Percentiles rank a stretch among this genome's conserved stretches.
These are phyloP conservation scores for Lasiurus borealis DNA, from an alignment of 2,113 vertebrate species.

Conservation along the genomic window DNA sequence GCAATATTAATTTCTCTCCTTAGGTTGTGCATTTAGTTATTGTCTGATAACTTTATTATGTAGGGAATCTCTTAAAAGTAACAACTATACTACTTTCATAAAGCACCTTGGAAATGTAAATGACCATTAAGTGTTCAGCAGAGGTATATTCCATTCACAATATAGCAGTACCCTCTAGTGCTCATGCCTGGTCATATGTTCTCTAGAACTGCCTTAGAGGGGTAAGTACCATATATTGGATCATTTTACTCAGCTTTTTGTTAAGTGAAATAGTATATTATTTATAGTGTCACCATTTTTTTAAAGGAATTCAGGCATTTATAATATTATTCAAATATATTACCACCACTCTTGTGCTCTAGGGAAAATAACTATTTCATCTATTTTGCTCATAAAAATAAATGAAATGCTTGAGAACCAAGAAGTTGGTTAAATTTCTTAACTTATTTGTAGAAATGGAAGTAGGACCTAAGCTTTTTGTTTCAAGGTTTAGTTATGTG, in stretches of 20 bases:
- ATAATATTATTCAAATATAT: constrained; percentile 50
- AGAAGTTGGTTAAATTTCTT: background rate
- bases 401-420: constrained; percentile 8
- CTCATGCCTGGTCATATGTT: background rate
- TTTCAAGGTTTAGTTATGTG: background rate
- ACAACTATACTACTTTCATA: background rate
- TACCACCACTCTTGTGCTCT: background rate
- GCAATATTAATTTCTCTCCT: background rate
- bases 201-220: background rate
- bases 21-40: background rate
- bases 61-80: background rate
- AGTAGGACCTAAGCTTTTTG: background rate
- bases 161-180: background rate
- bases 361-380: background rate
- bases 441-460: constrained; percentile 13
- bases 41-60: background rate
- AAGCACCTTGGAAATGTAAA: background rate
- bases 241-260: constrained; percentile 23
- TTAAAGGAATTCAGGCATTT: constrained; percentile 45
- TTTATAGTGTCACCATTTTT: constrained; percentile 12
- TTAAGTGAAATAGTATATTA: constrained; percentile 60
- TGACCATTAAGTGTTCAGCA: background rate
- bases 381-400: constrained; percentile 41
- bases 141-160: background rate
- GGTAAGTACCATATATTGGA: background rate